Conservation (phyloP, 2,888 invertebrate species). For the Diabrotica balteata region DNA sequence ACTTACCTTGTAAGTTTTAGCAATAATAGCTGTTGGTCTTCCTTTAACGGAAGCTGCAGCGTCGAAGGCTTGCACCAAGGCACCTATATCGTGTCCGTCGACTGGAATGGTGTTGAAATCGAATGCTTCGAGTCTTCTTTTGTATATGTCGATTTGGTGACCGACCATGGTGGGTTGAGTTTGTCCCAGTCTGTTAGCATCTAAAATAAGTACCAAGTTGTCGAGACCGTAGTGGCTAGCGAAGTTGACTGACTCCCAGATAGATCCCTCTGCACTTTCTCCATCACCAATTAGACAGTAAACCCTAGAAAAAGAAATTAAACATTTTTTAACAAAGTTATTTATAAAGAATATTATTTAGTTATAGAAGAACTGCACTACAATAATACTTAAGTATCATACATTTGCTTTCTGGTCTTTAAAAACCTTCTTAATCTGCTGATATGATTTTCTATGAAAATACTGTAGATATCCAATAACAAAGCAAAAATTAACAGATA, state of each 20-base stretch:
- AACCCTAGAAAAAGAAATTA: constrained; percentile 67
- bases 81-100: constrained; percentile 95
- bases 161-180: constrained; percentile 92
- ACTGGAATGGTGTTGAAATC: constrained; percentile 90
- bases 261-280: constrained; percentile 96
- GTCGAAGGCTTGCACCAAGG: constrained; percentile 86
- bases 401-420: too few relatives aligned
- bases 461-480: too few relatives aligned
- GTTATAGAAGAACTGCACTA: too few relatives aligned
- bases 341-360: background rate
- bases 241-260: constrained; percentile 97
- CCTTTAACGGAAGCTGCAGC: constrained; percentile 76
- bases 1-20: constrained; percentile 85
- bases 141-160: constrained; percentile 86
- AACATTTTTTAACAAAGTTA: background rate
- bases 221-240: constrained; percentile 93
- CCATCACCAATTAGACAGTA: constrained; percentile 97
- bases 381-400: too few relatives aligned
- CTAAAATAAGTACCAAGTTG: constrained; percentile 95
- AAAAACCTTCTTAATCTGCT: too few relatives aligned
- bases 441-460: too few relatives aligned
- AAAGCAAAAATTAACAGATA: too few relatives aligned
- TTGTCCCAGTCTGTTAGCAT: constrained; percentile 96
- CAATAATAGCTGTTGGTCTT: constrained; percentile 90
- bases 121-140: constrained; percentile 84